Conservation (phyloP, 2,797 vertebrate genomes). For the Lepus townsendii region DNA sequence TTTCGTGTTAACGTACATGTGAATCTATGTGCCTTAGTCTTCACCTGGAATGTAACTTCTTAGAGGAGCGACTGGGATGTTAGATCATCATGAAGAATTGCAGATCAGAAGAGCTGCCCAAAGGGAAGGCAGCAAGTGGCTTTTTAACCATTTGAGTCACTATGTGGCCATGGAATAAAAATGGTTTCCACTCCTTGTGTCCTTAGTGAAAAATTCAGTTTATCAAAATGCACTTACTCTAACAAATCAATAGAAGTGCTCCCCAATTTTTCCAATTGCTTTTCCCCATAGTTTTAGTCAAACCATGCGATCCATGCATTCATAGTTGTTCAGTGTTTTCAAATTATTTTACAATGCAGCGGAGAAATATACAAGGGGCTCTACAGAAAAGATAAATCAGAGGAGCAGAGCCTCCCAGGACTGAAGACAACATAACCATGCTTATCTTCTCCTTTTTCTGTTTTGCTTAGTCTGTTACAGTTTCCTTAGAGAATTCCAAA, state of each 20-base stretch:
- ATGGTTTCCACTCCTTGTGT: not conserved
- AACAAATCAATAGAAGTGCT: not conserved
- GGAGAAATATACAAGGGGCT: fast-evolving
- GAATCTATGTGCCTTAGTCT: not conserved
- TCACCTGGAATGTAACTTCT: constrained; percentile 30
- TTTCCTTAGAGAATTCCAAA: not conserved
- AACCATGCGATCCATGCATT: not conserved
- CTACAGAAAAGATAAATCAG: not conserved
- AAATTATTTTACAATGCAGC: not conserved
- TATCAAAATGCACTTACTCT: not conserved
- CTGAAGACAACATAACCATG: not conserved
- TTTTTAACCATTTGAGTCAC: not conserved
- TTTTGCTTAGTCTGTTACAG: not conserved
- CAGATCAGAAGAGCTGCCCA: not conserved
- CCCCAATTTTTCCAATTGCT: not conserved
- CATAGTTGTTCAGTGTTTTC: not conserved
- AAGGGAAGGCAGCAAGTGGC: not conserved
- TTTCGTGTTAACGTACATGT: not conserved
- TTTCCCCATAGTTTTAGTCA: not conserved
- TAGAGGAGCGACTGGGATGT: not conserved
- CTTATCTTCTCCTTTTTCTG: not conserved
- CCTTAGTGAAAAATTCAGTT: not conserved
- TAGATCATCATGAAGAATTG: not conserved
- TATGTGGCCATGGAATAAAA: not conserved
- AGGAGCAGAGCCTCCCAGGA: not conserved